Percentiles rank a stretch among this genome's conserved stretches.
phyloP scores from a whole-genome alignment of 2,113 vertebrate genomes.

The Pardalotus punctatus region DNA sequence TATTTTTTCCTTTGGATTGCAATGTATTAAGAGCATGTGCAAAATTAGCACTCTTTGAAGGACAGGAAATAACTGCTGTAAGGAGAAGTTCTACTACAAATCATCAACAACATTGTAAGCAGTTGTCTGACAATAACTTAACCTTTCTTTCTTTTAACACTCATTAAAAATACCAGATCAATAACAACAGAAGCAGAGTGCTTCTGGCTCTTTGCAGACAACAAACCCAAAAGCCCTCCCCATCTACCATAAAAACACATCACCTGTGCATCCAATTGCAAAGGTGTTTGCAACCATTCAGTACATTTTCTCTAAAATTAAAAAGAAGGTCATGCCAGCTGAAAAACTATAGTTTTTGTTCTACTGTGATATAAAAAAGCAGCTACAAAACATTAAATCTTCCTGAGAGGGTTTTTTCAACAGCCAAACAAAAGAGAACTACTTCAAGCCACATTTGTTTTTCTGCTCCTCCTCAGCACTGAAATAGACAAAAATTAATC shows the following conservation, averaged over 20 bases:
- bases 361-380: neutral
- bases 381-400: neutral
- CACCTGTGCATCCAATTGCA: neutral
- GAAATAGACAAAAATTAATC: constrained; percentile 2
- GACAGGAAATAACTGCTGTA: neutral
- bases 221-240: neutral
- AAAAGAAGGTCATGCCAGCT: neutral
- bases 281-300: neutral
- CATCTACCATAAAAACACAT: neutral
- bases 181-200: neutral
- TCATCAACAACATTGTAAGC: neutral
- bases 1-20: neutral
- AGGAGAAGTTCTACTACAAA: neutral
- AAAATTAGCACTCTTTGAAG: neutral
- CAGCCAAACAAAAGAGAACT: neutral
- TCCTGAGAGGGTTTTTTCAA: neutral
- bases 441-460: neutral
- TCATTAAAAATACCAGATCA: neutral
- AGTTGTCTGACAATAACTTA: neutral
- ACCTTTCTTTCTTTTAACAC: neutral
- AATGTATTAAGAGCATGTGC: neutral
- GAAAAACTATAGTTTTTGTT: neutral
- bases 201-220: neutral
- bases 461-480: neutral
- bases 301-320: neutral